Conservation (phyloP, 2,113 vertebrate genomes). For the Rostratula benghalensis region DNA sequence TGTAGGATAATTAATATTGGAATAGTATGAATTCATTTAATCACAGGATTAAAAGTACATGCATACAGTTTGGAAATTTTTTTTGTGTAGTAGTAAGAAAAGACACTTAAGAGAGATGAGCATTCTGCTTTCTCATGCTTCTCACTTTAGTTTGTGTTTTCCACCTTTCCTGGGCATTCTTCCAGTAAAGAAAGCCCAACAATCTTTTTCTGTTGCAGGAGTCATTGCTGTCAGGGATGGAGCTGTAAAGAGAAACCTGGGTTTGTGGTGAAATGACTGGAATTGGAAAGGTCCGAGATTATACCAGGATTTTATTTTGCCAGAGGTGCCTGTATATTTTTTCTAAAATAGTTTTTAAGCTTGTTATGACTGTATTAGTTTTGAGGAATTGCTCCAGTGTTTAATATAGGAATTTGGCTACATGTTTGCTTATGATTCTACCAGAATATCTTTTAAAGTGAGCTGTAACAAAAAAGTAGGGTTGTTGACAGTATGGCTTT, state of each 20-base stretch:
- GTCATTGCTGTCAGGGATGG: not conserved
- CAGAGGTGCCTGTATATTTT: not conserved
- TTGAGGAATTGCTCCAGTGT: not conserved
- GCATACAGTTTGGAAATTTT: not conserved
- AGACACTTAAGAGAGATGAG: not conserved
- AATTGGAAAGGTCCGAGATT: not conserved
- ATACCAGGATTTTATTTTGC: not conserved
- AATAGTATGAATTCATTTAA: slow-evolving; percentile 1
- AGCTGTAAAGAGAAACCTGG: not conserved
- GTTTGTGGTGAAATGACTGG: not conserved
- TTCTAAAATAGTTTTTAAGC: not conserved
- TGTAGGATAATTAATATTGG: slow-evolving; percentile 11
- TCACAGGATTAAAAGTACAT: not conserved
- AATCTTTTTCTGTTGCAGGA: not conserved
- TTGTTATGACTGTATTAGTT: not conserved
- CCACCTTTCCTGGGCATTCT: not conserved
- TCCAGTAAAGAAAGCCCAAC: not conserved
- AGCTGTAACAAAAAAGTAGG: not conserved
- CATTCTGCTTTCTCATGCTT: not conserved
- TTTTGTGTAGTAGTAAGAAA: not conserved
- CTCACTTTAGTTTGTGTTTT: not conserved
- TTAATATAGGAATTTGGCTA: not conserved
- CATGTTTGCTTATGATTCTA: not conserved
- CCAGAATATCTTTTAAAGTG: not conserved
- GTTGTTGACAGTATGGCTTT: not conserved